Conservation (phyloP, 2,113 vertebrate genomes). For the Theropithecus gelada region DNA sequence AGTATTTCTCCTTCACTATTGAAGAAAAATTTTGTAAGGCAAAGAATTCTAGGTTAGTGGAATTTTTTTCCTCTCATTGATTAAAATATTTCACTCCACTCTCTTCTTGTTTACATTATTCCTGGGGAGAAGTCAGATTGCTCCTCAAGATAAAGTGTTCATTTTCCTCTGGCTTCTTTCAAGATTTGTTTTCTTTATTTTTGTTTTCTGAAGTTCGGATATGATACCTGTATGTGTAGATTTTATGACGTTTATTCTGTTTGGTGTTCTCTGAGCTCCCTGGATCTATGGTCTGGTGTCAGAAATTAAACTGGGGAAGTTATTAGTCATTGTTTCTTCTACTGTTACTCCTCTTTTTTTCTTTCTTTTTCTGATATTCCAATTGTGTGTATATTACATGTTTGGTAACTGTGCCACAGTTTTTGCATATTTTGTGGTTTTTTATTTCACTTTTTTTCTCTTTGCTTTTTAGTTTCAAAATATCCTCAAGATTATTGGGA, state of each 20-base stretch:
- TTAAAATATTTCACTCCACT: neutral
- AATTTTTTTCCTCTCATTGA: neutral
- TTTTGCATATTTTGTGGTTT: neutral
- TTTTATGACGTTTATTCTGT: neutral
- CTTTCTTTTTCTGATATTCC: neutral
- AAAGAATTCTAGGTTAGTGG: neutral
- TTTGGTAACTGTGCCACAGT: neutral
- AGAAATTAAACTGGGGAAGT: neutral
- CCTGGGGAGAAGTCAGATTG: neutral
- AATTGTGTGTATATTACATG: neutral
- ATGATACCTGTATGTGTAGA: neutral
- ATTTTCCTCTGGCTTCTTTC: neutral
- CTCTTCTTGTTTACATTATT: neutral
- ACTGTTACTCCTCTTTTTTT: neutral
- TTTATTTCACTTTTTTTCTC: neutral
- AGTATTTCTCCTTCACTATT: neutral
- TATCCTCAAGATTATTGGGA: neutral
- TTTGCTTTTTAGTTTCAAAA: neutral
- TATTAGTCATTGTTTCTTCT: neutral
- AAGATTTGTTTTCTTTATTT: neutral
- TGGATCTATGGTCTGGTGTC: neutral
- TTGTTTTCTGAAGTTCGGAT: neutral
- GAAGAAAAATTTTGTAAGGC: neutral
- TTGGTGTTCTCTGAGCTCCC: neutral
- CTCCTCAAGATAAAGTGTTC: neutral